Base-by-base conservation (phyloP, 2,888 invertebrate species). In the Eucriotettix oculatus region DNA sequence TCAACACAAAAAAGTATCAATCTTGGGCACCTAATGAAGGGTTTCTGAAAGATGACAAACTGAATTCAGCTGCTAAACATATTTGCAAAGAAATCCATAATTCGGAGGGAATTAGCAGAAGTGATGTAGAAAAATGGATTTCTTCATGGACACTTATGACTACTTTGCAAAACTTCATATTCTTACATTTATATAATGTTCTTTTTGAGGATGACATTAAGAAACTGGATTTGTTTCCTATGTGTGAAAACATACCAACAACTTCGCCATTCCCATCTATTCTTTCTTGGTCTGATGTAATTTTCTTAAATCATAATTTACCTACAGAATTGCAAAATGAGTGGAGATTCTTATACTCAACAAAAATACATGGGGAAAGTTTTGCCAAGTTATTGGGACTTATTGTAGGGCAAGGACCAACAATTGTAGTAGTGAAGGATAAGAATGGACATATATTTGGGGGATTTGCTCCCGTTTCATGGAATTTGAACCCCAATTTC, bases 271-370 rank as follows among this genome's bases (percentile, higher is more conserved):
- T 59, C 42, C 57, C 60, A 11, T 63, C 68, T 9, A 57, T 68
- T n/a, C 62, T 71, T 54, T 88, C 88, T 71, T 76, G 89, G 59
- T 83, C 87, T 1, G 87, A 88, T 71, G 82, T 90, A 58, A 79
- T 88, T 61, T 90, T 87, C 76, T 76, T 94, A 44, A 92, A 90
- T 75, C 81, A 83, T 52, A 82, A 86, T 69, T 74, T 95, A 59
- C 91, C 92, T 0, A 79, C 79, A 62, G 83, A 86, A 64, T 79
- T 84, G 64, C 85, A 87, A 68, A 74, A 82, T 65, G 84, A 87
- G 71, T 95, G 94, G 94, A 78, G 91, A 67, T 87, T 92, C 69
- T 76, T 94, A 5, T 94, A 90, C 75, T 90, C 90, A 10, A 88
- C 89, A 16, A 84, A 86, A 69, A 84, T 87, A 59, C 90, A 93